Evolutionary conservation across 2,113 vertebrate species (phyloP), one percentile per base, ranked within the genome.

Genomic region (Corythoichthys haematopterus): DNA sequence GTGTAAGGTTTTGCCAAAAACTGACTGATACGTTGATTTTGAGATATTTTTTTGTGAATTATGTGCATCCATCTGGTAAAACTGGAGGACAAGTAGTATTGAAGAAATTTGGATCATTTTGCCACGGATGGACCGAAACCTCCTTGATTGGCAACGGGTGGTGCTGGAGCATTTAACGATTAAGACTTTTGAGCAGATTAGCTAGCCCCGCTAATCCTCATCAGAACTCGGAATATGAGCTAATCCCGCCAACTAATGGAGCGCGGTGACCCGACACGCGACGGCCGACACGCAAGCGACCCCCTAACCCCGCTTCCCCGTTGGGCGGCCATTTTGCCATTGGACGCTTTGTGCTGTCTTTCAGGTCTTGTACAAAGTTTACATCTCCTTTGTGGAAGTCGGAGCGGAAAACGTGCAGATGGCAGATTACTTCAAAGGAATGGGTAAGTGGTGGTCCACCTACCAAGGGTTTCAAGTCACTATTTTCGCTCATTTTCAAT

Each of bases 321-420:
- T 47, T 47, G 11, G 12, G 46, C 46, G 13, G 10, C 47, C 47
- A 15, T 50, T 50, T 50, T 50, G 47, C 10, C 4, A 14, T 50
- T 3, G 14, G 47, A 3, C 47, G 14, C 14, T 43, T 43, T 43
- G 40, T 66, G 2, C 8, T 72, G n/a, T 38, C 7, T 68, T 60
- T 7, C 68, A 93, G 97, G 97, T 98, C 70, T 76, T 98, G 45
- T 98, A 98, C 87, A 98, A 98, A 75, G 95, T 98, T 74, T 98
- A 95, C 83, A 98, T 97, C 72, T 97, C 94, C 60, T 98, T 98
- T 67, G 96, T 98, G 88, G 95, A 94, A 70, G 94, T 97, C 61
- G 97, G 97, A 56, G 87, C 92, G 6, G 90, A 80, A 2, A 94
- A 95, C 4, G 94, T 98, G 63, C 91, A 80, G 12, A 93, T 91